Percentiles rank a stretch among this genome's conserved stretches.
These are phyloP conservation scores for Ladona fulva DNA, from an alignment of 1,140 invertebrate genomes.

Conservation along the genomic window DNA sequence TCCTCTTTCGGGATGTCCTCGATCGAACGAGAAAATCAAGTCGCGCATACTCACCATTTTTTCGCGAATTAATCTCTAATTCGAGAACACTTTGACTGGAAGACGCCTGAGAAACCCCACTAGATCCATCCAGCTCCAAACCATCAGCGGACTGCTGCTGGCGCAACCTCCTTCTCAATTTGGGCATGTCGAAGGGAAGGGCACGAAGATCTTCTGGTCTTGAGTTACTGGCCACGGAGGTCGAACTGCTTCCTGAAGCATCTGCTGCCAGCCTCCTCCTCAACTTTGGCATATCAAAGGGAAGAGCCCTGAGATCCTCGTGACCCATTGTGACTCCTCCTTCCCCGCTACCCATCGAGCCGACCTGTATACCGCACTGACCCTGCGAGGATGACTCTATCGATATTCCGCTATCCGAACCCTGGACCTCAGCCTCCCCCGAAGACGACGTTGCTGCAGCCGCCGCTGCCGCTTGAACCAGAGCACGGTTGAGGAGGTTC, in stretches of 20 bases:
- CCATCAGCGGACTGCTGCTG: constrained; percentile 11
- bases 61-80: constrained; percentile 36
- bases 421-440: constrained; percentile 55
- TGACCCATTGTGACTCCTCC: not conserved
- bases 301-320: constrained; percentile 60
- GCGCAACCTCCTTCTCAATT: constrained; percentile 58
- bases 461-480: not conserved
- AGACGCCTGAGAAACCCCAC: constrained; percentile 59
- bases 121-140: constrained; percentile 32
- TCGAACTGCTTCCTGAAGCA: constrained; percentile 43
- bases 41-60: too few species aligned
- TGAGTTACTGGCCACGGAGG: constrained; percentile 41
- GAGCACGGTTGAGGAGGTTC: not conserved
- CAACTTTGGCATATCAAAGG: constrained; percentile 85
- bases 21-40: too few species aligned
- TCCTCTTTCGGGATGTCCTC: too few species aligned
- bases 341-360: not conserved
- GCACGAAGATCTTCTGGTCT: constrained; percentile 52
- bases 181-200: constrained; percentile 83
- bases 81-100: constrained; percentile 67
- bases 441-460: constrained; percentile 26
- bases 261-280: constrained; percentile 47
- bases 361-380: not conserved
- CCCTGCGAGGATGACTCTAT: constrained; percentile 42
- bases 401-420: constrained; percentile 77